Evolutionary conservation across 2,888 invertebrate genomes (phyloP).

Genomic region (Campoplex capitator): DNA sequence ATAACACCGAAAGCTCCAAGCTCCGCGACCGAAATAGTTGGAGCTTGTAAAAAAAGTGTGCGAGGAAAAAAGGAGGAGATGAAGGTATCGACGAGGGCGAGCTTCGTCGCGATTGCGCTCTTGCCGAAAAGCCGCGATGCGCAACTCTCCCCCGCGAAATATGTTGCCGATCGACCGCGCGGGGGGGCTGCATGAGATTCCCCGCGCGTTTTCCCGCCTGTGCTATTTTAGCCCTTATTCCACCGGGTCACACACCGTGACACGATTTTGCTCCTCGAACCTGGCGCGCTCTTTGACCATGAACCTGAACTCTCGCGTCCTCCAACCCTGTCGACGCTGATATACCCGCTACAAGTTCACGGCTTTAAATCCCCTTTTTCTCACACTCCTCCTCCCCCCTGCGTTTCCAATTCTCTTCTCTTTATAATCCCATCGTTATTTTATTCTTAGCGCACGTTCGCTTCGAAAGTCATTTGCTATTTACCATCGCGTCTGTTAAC

Average conservation of each 20-base stretch:
- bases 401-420: neutral
- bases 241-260: neutral
- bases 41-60: neutral
- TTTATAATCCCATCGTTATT: constrained; percentile 6
- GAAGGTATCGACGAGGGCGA: constrained; percentile 49
- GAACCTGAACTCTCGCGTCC: constrained; percentile 60
- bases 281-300: constrained; percentile 37
- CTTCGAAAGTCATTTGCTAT: neutral
- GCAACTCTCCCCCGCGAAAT: neutral
- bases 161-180: constrained; percentile 44
- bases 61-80: neutral
- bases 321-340: neutral
- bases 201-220: constrained; percentile 15
- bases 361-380: constrained; percentile 19
- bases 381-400: constrained; percentile 1
- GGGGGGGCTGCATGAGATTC: neutral
- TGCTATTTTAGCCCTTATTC: neutral
- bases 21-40: neutral
- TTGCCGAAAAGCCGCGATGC: constrained; percentile 16
- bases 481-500: neutral
- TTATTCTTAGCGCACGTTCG: neutral
- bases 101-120: constrained; percentile 54
- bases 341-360: constrained; percentile 22
- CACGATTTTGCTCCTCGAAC: constrained; percentile 24
- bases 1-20: neutral